Evolutionary conservation across 1,140 invertebrate genomes (phyloP).

Genomic region (Hypothenemus hampei): DNA sequence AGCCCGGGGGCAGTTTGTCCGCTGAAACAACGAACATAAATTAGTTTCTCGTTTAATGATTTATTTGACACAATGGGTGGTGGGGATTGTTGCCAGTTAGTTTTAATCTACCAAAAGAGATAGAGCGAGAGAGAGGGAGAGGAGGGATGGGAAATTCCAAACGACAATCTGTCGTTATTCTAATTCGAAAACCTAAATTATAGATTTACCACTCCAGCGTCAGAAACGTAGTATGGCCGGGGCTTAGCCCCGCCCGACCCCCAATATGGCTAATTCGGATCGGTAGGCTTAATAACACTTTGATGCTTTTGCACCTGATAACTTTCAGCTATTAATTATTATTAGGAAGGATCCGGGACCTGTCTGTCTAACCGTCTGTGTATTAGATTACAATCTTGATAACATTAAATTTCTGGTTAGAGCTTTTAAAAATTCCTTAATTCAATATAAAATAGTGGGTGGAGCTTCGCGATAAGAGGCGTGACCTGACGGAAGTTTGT

Average conservation of each 20-base stretch:
- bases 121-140: no score
- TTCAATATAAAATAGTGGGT: no score
- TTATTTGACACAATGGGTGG: slow-evolving; percentile 2
- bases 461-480: no score
- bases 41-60: slow-evolving; percentile 8
- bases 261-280: slow-evolving; percentile 8
- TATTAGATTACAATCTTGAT: slow-evolving; percentile 4
- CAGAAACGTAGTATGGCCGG: slow-evolving; percentile 10
- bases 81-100: no score
- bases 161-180: slow-evolving; percentile 8
- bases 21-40: slow-evolving; percentile 56
- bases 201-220: slow-evolving; percentile 15
- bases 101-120: no score
- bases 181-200: slow-evolving; percentile 25
- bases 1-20: slow-evolving; percentile 81
- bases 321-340: slow-evolving; percentile 20
- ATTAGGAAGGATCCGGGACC: slow-evolving; percentile 1
- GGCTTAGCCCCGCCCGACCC: not conserved
- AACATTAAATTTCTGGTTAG: slow-evolving; percentile 1
- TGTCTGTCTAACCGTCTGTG: not conserved
- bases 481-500: no score
- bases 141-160: slow-evolving; percentile 18
- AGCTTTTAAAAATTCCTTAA: not conserved
- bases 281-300: slow-evolving; percentile 10
- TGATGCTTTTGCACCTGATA: slow-evolving; percentile 24